phyloP scores from a whole-genome alignment of 2,797 vertebrate species.

The Pipistrellus pygmaeus region DNA sequence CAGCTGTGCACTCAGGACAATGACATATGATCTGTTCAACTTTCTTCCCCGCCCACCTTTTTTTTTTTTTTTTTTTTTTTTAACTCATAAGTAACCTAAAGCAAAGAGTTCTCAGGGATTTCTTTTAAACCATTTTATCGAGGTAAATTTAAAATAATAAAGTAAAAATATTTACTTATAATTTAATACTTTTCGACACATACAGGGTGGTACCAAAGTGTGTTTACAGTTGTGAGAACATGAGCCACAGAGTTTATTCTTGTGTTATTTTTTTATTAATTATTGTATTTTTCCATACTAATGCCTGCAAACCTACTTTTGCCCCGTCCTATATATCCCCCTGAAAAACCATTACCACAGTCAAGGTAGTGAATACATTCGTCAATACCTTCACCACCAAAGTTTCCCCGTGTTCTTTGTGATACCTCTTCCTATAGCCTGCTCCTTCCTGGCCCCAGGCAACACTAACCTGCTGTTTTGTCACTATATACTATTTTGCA shows the following conservation, averaged over 20 bases:
- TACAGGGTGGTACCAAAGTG: neutral
- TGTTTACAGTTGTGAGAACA: neutral
- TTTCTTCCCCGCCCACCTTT: neutral
- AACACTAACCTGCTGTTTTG: neutral
- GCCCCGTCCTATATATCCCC: neutral
- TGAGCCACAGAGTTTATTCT: too few species aligned
- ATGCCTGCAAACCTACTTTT: too few species aligned
- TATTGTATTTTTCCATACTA: too few species aligned
- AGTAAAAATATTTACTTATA: neutral
- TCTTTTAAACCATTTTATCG: neutral
- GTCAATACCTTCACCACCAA: neutral
- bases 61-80: neutral
- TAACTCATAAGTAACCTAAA: neutral
- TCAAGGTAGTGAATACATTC: neutral
- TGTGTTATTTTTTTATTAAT: too few species aligned
- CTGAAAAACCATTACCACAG: neutral
- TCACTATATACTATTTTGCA: neutral
- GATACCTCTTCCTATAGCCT: neutral
- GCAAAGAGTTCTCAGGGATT: neutral
- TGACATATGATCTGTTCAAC: neutral
- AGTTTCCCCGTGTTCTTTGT: neutral
- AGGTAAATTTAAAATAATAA: conserved; percentile 14
- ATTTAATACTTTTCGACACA: neutral
- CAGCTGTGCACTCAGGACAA: neutral
- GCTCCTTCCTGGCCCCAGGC: neutral